A percentile compares a stretch with the other conserved stretches of the same genome.
Conservation (phyloP, 2,113 vertebrate species). For the Miniopterus natalensis region DNA sequence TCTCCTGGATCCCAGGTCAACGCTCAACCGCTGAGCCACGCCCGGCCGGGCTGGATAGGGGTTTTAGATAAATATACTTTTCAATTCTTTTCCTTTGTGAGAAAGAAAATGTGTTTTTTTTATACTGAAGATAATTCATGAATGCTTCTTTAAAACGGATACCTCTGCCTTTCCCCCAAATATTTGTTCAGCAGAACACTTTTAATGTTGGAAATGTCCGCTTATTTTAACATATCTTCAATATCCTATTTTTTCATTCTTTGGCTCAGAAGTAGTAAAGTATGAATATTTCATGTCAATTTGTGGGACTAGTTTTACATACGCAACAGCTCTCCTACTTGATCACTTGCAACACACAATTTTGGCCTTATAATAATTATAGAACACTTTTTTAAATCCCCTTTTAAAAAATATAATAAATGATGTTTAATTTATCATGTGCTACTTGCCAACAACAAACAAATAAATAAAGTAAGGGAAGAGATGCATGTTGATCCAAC, state of each 20-base stretch:
- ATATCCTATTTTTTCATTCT: constrained; percentile 29
- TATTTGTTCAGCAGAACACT: neutral
- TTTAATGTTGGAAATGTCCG: constrained; percentile 31
- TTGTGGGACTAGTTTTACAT: constrained; percentile 31
- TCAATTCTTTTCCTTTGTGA: neutral
- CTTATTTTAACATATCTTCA: constrained; percentile 36
- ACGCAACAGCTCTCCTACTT: neutral
- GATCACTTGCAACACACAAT: constrained; percentile 40
- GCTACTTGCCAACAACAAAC: neutral
- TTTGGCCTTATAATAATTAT: constrained; percentile 31
- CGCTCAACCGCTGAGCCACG: too few species aligned
- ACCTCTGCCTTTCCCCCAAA: neutral
- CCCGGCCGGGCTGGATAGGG: too few species aligned
- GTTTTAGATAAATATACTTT: neutral
- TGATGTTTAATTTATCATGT: neutral
- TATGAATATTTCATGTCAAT: constrained; percentile 67
- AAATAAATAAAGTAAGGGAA: constrained; percentile 9
- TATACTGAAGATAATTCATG: neutral
- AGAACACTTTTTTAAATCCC: neutral
- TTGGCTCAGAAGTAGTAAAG: constrained; percentile 6
- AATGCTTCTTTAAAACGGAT: neutral
- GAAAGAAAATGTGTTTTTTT: constrained; percentile 10
- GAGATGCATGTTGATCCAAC: neutral
- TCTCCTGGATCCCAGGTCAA: too few species aligned
- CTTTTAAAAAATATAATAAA: neutral